Conservation (phyloP, 2,888 invertebrate genomes). For the Acanthosepion lycidas region DNA sequence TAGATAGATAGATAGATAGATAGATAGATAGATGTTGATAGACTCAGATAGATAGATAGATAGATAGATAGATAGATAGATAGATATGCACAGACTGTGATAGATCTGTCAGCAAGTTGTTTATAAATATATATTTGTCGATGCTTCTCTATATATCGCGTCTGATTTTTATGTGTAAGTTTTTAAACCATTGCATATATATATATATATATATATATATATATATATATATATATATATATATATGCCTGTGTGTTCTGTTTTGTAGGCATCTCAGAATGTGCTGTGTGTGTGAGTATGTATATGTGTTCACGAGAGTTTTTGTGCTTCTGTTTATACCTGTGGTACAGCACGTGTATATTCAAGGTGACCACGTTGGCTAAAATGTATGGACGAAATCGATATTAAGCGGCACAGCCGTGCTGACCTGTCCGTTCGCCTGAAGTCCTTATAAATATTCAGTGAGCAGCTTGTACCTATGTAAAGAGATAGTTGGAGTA, state of each 20-base stretch:
- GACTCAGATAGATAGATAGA: too few relatives aligned
- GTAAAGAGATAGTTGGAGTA: not conserved
- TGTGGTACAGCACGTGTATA: not conserved
- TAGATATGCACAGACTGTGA: too few relatives aligned
- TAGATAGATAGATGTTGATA: too few relatives aligned
- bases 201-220: not conserved
- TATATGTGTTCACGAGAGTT: not conserved
- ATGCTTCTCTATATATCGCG: not conserved
- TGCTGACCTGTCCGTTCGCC: slow-evolving; percentile 17
- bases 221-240: not conserved
- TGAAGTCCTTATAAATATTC: slow-evolving; percentile 9
- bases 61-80: too few relatives aligned
- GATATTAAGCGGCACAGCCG: not conserved
- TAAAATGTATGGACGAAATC: slow-evolving; percentile 10
- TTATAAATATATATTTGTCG: not conserved
- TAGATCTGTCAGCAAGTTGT: not conserved
- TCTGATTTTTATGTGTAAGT: not conserved
- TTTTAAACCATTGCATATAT: not conserved
- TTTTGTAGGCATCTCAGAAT: not conserved
- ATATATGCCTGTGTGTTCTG: not conserved
- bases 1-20: too few relatives aligned
- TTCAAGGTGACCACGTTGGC: not conserved
- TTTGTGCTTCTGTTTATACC: not conserved
- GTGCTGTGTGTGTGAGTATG: not conserved
- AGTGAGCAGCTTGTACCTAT: not conserved